Evolutionary conservation across 2,888 invertebrate species (phyloP).

Genomic region (Oegoconia quadripuncta): DNA sequence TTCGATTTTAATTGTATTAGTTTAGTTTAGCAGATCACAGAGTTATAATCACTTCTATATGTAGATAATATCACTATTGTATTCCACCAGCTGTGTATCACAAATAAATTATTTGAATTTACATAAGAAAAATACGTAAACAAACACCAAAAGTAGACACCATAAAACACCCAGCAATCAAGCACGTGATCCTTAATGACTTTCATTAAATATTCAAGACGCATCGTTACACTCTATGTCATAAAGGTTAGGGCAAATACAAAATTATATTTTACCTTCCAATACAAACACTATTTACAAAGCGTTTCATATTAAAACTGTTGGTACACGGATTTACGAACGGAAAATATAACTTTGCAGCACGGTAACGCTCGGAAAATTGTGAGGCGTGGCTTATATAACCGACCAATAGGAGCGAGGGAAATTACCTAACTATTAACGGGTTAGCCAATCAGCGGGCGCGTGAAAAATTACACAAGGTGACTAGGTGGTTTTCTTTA

Average conservation of each 20-base stretch:
- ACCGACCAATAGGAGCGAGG: constrained; percentile 46
- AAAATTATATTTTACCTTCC: too few species aligned
- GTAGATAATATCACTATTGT: too few species aligned
- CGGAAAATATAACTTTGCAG: too few species aligned
- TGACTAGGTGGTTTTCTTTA: constrained; percentile 12
- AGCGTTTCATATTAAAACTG: too few species aligned
- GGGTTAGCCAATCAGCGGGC: constrained; percentile 41
- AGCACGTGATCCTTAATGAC: constrained; percentile 44
- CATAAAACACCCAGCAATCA: constrained; percentile 27
- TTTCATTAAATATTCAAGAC: constrained; percentile 61
- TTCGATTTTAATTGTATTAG: too few species aligned
- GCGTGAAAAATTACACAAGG: constrained; percentile 40
- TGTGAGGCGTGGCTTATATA: constrained; percentile 44
- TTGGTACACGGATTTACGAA: too few species aligned
- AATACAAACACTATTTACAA: too few species aligned
- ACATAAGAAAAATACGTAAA: constrained; percentile 2
- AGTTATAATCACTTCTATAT: too few species aligned
- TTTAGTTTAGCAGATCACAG: too few species aligned
- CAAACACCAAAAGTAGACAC: constrained; percentile 11
- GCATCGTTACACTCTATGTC: constrained; percentile 51
- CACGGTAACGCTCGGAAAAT: constrained; percentile 40
- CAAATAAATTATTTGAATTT: not conserved
- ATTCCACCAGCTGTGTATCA: not conserved
- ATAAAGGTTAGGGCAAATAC: too few species aligned
- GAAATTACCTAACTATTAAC: constrained; percentile 51